A percentile compares a stretch with the other conserved stretches of the same genome.
Conservation (phyloP, 2,113 vertebrate species). For the Lethenteron camtschaticum region DNA sequence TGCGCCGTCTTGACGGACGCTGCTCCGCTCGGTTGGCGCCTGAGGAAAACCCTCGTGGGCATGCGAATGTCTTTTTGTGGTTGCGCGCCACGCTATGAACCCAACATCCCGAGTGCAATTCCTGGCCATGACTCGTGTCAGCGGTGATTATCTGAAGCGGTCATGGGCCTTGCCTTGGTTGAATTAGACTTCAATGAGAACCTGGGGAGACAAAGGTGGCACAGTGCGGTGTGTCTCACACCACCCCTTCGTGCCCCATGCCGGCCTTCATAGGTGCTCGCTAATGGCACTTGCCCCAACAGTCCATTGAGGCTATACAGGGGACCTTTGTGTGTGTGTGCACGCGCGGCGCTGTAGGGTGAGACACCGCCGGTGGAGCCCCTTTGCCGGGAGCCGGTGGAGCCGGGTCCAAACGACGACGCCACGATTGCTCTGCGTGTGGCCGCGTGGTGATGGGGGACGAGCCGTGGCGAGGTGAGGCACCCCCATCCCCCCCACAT, state of each 20-base stretch:
- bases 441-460: conserved; percentile 66
- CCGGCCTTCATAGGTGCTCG: neutral
- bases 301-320: fast-evolving
- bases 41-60: neutral
- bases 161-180: neutral
- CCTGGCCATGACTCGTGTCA: neutral
- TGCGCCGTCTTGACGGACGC: neutral
- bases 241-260: conserved; percentile 11
- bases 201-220: too few relatives aligned
- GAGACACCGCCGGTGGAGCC: conserved; percentile 29
- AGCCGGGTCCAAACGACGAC: conserved; percentile 37
- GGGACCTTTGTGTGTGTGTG: fast-evolving
- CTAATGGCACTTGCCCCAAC: neutral
- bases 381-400: conserved; percentile 22
- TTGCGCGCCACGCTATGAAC: neutral
- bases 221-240: neutral
- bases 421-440: conserved; percentile 42
- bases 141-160: neutral
- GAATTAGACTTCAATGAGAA: conserved; percentile 3
- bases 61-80: neutral
- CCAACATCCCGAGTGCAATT: neutral
- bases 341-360: conserved; percentile 22
- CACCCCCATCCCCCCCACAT: neutral
- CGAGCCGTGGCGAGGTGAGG: conserved; percentile 67
- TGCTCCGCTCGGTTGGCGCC: neutral